Evolutionary conservation across 2,113 vertebrate genomes (phyloP).

Genomic region (Hippolais icterina): DNA sequence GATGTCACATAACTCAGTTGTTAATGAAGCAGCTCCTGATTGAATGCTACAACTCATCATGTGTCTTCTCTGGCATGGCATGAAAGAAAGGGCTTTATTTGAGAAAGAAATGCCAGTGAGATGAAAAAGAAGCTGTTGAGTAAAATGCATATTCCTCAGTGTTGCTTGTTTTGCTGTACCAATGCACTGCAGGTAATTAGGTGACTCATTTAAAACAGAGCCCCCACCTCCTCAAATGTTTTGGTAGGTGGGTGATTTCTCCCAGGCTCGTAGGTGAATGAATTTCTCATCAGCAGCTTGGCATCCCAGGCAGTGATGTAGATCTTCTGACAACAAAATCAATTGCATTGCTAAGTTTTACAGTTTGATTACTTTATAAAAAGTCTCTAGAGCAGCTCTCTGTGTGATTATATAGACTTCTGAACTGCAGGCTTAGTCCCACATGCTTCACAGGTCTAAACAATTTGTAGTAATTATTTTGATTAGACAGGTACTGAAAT

Average conservation of each 20-base stretch:
- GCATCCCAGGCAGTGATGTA: slow-evolving; percentile 2
- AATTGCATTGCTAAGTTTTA: slow-evolving; percentile 48
- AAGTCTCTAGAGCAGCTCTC: slow-evolving; percentile 20
- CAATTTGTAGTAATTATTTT: slow-evolving; percentile 38
- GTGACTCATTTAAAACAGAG: not conserved
- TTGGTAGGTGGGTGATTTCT: not conserved
- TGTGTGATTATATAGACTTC: slow-evolving; percentile 28
- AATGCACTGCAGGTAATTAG: not conserved
- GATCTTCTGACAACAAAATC: slow-evolving; percentile 54
- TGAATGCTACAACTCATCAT: not conserved
- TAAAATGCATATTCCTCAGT: not conserved
- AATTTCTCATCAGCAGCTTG: slow-evolving; percentile 13
- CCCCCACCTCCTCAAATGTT: not conserved
- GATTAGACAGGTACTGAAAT: not conserved
- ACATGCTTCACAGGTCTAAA: slow-evolving; percentile 16
- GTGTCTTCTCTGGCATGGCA: not conserved
- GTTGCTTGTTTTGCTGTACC: not conserved
- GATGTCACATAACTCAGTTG: not conserved
- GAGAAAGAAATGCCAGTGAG: not conserved
- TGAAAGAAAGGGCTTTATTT: not conserved
- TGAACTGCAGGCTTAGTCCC: slow-evolving; percentile 40
- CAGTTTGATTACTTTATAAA: slow-evolving; percentile 54
- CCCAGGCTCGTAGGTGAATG: not conserved
- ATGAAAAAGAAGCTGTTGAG: not conserved
- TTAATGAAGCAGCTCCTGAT: slow-evolving; percentile 2